Conservation (phyloP, 2,888 invertebrate species). For the Drosophila macrospina region DNA sequence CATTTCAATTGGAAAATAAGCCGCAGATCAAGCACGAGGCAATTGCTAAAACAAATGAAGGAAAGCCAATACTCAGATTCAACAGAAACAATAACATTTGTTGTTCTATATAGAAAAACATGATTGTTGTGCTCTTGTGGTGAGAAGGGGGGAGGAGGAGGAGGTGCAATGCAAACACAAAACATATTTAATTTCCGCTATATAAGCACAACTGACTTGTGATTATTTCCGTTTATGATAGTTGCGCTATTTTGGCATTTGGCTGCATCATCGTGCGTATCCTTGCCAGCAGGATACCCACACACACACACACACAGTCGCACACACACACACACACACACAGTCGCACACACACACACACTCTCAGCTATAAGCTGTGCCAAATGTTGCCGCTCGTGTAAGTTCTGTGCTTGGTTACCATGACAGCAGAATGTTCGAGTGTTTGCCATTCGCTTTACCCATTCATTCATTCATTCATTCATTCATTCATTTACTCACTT, state of each 20-base stretch:
- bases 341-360: too few relatives aligned
- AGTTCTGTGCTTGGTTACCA: constrained; percentile 14
- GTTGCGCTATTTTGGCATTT: constrained; percentile 35
- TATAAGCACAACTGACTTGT: constrained; percentile 59
- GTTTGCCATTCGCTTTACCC: constrained; percentile 3
- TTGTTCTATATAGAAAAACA: not conserved
- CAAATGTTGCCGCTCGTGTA: constrained; percentile 31
- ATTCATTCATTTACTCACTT: constrained; percentile 7
- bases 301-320: constrained; percentile 5
- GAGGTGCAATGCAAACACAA: constrained; percentile 2
- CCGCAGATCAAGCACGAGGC: constrained; percentile 38
- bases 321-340: constrained; percentile 4
- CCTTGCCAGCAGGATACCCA: constrained; percentile 25
- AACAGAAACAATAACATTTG: constrained; percentile 2
- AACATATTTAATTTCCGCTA: constrained; percentile 53
- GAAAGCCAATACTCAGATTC: constrained; percentile 14
- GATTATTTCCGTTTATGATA: constrained; percentile 61
- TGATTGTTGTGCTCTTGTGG: too few relatives aligned
- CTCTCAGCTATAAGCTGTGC: constrained; percentile 26
- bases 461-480: not conserved
- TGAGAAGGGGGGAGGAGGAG: too few relatives aligned
- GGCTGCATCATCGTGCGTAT: constrained; percentile 40
- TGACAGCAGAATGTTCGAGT: constrained; percentile 17
- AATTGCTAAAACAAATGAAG: constrained; percentile 32
- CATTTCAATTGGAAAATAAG: constrained; percentile 53